Base-by-base conservation (phyloP, 2,888 invertebrate genomes). In the Oxytorus armatus region DNA sequence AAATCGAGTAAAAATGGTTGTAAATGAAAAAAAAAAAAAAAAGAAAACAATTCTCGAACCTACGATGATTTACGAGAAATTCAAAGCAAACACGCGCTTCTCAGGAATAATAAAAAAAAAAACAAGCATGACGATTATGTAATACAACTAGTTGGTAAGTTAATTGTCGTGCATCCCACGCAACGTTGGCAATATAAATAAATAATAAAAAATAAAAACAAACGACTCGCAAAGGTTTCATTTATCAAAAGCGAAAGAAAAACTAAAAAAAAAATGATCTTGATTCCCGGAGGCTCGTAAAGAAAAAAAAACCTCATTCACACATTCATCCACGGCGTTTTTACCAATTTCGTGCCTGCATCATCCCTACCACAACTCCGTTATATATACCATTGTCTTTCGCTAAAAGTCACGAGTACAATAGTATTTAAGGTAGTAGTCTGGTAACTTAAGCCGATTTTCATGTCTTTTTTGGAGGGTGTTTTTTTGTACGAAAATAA, bases 71-170 rank as follows among this genome's bases (percentile, higher is more conserved):
- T 16, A 57, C 18, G 57, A 61, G 33, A 61, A 68, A 57, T 36
- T 55, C 10, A n/a, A 23, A 33, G n/a, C 23, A 55, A 65, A 18
- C 14, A 7, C 55, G 70, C 70, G 65, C 23, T 49, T 65, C 77
- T 77, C 65, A 65, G 65, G 65, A 77, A 72, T 70, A 72, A 42
- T 51, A 63, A 77, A 44, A 63, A 63, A 29, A n/a, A n/a, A n/a
- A n/a, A n/a, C n/a, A n/a, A 1, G 10, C 61, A n/a, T 36, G 47
- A 39, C 63, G 63, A 25, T 70, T 47, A 63, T 16, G 25, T 44
- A 36, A 42, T 8, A 36, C 42, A 63, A 63, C 55, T 57, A 77
- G 55, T 69, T 69, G 23, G 53, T 77, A 69, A 77, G 69, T 77
- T 63, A n/a, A 69, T 36, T 69, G 18, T 3, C 57, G 47, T 55